Evolutionary conservation across 2,797 vertebrate species (phyloP).

Genomic region (Anguilla obscura): DNA sequence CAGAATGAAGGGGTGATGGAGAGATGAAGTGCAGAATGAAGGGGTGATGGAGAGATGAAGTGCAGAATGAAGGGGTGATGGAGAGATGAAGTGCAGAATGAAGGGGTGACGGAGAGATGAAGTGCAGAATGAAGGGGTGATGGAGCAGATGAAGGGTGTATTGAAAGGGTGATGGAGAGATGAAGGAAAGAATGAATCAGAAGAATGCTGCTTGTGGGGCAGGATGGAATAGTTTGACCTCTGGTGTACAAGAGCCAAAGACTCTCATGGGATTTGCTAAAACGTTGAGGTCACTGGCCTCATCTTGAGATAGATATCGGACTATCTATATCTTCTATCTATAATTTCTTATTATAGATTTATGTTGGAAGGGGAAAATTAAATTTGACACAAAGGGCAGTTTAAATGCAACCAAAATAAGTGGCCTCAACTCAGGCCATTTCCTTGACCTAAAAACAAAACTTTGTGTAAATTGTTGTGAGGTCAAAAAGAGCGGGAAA

Average conservation of each 20-base stretch:
- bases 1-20: neutral
- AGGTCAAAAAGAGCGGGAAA: neutral
- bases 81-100: neutral
- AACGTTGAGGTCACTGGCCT: conserved; percentile 10
- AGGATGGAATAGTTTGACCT: conserved; percentile 68
- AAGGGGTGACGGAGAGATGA: neutral
- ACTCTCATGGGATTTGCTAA: conserved; percentile 50
- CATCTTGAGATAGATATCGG: conserved; percentile 27
- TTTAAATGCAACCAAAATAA: conserved; percentile 1
- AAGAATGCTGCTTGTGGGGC: conserved; percentile 47
- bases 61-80: neutral
- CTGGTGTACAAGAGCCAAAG: conserved; percentile 60
- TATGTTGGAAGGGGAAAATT: neutral
- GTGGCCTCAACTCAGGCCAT: neutral
- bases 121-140: neutral
- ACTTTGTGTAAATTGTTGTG: neutral
- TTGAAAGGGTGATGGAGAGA: neutral
- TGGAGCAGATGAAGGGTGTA: neutral
- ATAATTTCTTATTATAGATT: conserved; percentile 24
- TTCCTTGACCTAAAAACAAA: neutral
- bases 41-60: neutral
- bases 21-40: neutral
- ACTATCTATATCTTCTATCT: no score
- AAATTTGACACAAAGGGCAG: neutral
- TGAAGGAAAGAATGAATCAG: neutral